phyloP scores from a whole-genome alignment of 2,797 vertebrate species.

The Sebastes nivosus region DNA sequence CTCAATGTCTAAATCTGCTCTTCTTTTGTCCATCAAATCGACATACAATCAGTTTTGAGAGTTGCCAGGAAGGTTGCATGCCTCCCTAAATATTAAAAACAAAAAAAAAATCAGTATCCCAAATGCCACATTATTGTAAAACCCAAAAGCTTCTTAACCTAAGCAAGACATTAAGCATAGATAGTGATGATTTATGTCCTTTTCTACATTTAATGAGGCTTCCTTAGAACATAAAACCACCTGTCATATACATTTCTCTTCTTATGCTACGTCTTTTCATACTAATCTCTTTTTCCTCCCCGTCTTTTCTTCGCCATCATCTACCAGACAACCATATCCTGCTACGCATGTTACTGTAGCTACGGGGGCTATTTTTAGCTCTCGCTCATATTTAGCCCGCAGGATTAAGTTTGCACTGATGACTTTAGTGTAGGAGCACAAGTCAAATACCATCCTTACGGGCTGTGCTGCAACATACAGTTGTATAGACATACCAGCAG shows the following conservation, averaged over 20 bases:
- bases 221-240: constrained; percentile 10
- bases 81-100: background rate
- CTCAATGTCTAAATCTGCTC: background rate
- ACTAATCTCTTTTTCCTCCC: background rate
- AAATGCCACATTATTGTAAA: background rate
- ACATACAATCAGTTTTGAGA: background rate
- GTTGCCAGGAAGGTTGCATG: background rate
- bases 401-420: constrained; percentile 60
- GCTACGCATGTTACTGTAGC: constrained; percentile 33
- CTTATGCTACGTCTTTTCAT: background rate
- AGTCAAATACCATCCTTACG: constrained; percentile 4
- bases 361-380: constrained; percentile 65
- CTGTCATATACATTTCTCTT: background rate
- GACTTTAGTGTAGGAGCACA: constrained; percentile 40
- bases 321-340: constrained; percentile 41
- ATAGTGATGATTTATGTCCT: background rate
- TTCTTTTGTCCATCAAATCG: constrained; percentile 1
- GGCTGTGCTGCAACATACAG: background rate
- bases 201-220: background rate
- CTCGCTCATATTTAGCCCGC: constrained; percentile 48
- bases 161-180: background rate
- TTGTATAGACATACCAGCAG: background rate
- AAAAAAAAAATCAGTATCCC: background rate
- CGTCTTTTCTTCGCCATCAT: constrained; percentile 34
- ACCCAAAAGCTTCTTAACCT: background rate